Evolutionary conservation across 2,797 vertebrate species (phyloP).

Genomic region (Acanthopagrus latus): DNA sequence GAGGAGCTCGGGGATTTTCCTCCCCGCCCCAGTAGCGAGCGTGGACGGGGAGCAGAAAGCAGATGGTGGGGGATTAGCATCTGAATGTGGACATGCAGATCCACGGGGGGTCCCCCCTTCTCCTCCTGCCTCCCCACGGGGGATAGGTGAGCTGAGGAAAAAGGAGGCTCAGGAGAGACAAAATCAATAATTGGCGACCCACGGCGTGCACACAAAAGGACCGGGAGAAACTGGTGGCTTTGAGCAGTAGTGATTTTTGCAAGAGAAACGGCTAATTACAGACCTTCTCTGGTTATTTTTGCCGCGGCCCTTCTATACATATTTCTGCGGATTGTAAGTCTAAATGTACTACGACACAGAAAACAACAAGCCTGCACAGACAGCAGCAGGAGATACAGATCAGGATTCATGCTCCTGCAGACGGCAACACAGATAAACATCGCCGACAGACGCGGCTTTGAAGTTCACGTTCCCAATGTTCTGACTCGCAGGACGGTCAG

Average conservation of each 20-base stretch:
- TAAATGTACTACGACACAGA: not conserved
- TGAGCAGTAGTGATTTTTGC: constrained; percentile 17
- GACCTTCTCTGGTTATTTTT: not conserved
- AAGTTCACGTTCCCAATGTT: constrained; percentile 35
- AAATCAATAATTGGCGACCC: constrained; percentile 65
- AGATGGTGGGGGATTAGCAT: constrained; percentile 81
- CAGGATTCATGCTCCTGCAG: constrained; percentile 27
- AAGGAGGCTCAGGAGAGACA: constrained; percentile 31
- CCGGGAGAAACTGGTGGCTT: constrained; percentile 55
- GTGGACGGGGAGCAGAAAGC: constrained; percentile 52
- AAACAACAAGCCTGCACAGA: constrained; percentile 12
- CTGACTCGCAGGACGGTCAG: not conserved
- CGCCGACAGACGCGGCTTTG: constrained; percentile 45
- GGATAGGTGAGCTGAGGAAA: constrained; percentile 58
- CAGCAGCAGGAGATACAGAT: constrained; percentile 36
- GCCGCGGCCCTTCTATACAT: not conserved
- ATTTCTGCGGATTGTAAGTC: not conserved
- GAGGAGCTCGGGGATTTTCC: constrained; percentile 38
- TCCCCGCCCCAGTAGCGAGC: not conserved
- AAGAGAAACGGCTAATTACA: constrained; percentile 33
- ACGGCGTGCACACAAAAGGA: constrained; percentile 16
- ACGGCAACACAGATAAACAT: constrained; percentile 64
- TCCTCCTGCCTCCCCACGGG: constrained; percentile 43
- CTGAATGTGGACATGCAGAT: constrained; percentile 65
- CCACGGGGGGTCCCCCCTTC: constrained; percentile 30